A percentile compares a stretch with the other conserved stretches of the same genome.
These are phyloP conservation scores for Tridacna crocea DNA, from an alignment of 2,888 invertebrate species.

Conservation along the genomic window DNA sequence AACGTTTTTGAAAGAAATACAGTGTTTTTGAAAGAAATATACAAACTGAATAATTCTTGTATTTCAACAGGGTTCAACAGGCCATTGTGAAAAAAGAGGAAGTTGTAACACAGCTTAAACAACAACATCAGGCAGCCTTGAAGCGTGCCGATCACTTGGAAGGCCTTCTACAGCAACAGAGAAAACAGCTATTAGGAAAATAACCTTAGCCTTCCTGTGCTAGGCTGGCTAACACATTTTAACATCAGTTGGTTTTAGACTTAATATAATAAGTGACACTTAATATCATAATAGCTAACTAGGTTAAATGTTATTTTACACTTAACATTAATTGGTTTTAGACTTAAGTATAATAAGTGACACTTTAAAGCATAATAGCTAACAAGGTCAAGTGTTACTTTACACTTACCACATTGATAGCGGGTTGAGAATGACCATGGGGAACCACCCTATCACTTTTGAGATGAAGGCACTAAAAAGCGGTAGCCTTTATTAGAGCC, in stretches of 20 bases:
- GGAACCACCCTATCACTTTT: too few relatives aligned
- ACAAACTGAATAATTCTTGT: background rate
- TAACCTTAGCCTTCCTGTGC: constrained; percentile 11
- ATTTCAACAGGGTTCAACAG: constrained; percentile 82
- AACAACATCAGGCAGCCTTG: constrained; percentile 83
- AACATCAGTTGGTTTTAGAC: background rate
- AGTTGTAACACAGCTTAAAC: constrained; percentile 81
- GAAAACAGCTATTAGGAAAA: constrained; percentile 82
- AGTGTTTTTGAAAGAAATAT: background rate
- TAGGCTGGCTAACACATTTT: background rate
- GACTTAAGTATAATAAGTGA: background rate
- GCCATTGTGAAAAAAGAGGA: constrained; percentile 84
- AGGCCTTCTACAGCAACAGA: constrained; percentile 83
- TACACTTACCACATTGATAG: too few relatives aligned
- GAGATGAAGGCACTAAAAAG: too few relatives aligned
- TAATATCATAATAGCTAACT: too few relatives aligned
- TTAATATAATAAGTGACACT: background rate
- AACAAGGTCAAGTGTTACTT: too few relatives aligned
- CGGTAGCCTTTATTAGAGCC: too few relatives aligned
- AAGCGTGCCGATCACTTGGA: constrained; percentile 84
- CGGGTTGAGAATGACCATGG: too few relatives aligned
- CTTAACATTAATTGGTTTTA: background rate
- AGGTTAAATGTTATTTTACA: too few relatives aligned
- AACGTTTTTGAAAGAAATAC: too few relatives aligned
- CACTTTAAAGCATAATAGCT: too few relatives aligned